Conservation (phyloP, 1,140 invertebrate species). For the Lepeophtheirus salmonis region DNA sequence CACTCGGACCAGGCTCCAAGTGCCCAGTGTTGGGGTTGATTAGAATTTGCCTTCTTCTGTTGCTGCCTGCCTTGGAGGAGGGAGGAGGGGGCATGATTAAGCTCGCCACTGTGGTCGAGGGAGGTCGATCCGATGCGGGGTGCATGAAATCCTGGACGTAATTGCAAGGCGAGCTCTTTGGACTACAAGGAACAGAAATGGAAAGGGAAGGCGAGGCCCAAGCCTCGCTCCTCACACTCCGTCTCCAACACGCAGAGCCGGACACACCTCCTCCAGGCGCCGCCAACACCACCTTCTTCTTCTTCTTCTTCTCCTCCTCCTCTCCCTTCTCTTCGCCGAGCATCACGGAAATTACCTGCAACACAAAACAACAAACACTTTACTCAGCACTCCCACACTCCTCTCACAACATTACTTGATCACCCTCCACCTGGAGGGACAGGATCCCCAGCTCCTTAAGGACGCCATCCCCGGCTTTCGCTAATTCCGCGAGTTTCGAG, state of each 20-base stretch:
- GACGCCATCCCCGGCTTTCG: constrained; percentile 63
- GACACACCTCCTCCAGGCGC: background rate
- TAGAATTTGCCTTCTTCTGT: constrained; percentile 43
- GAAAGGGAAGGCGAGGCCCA: background rate
- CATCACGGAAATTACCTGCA: background rate
- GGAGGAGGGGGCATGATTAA: background rate
- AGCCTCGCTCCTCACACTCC: background rate
- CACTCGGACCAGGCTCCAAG: constrained; percentile 26
- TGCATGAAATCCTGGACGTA: background rate
- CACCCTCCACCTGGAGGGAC: constrained; percentile 84
- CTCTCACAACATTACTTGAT: too few relatives aligned
- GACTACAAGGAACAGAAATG: background rate
- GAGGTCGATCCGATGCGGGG: background rate
- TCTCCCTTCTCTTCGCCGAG: background rate
- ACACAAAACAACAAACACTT: too few relatives aligned
- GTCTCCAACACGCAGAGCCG: background rate
- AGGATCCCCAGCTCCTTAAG: constrained; percentile 77
- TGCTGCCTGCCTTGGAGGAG: constrained; percentile 10
- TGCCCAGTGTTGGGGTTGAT: constrained; percentile 71
- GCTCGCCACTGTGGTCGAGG: background rate
- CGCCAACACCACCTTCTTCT: background rate
- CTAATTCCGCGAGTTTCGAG: constrained; percentile 61
- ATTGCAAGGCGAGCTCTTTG: background rate
- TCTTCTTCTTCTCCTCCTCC: background rate
- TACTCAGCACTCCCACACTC: too few relatives aligned